Evolutionary conservation across 2,888 invertebrate genomes (phyloP), one percentile per base, ranked within the genome.

Genomic region (Schrankia costaestrigalis): DNA sequence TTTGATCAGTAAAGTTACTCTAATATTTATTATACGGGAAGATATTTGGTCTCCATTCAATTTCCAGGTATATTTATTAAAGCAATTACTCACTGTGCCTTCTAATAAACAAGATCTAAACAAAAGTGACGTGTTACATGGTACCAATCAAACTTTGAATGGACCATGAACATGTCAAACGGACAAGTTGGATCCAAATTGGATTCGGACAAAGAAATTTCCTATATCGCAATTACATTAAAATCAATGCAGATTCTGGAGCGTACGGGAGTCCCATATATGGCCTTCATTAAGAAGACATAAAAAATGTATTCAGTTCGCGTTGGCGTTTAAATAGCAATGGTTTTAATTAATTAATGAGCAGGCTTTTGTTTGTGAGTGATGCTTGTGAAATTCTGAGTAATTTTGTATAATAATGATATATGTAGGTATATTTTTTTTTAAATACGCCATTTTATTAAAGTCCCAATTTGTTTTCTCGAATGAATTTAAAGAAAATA

Each of bases 191-290:
- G 45, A 36, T 47, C 59, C 67, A 66, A 70, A 64, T 63, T 62
- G 63, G 63, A 56, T 44, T 33, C 39, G 43, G 48, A 57, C 46
- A 51, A 56, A 56, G 44, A 47, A 56, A 54, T 57, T 49, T 57
- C 51, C 42, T 50, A 47, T 60, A 49, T 52, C n/a, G 60, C 59
- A 69, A 71, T 71, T 68, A 66, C 63, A 59, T 64, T 66, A 58
- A 57, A 41, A 67, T 77, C 74, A 71, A 79, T 81, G 77, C 71
- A 81, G 71, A 81, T 79, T 77, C 80, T 78, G 80, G 75, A 79
- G 70, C 74, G 71, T 57, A 59, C 64, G 51, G 46, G 34, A 50
- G 39, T 36, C 34, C 83, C 82, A 43, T 77, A 64, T 81, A 81
- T 65, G 86, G 85, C 53, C 73, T 72, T 86, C 82, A 84, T 86